phyloP scores from a whole-genome alignment of 2,888 invertebrate genomes.

The Troides helena region DNA sequence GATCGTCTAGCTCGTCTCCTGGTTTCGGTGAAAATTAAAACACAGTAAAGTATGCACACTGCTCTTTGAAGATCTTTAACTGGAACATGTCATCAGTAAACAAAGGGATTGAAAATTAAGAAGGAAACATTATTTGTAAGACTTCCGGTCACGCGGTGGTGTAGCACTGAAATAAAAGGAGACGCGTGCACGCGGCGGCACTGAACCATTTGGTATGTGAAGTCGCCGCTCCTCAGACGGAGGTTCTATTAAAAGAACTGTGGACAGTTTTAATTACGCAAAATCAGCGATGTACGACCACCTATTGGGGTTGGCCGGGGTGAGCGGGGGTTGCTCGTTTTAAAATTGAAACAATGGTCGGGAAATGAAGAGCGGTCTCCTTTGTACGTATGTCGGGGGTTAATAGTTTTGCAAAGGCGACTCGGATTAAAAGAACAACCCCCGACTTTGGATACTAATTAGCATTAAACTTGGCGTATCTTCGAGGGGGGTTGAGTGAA shows the following conservation, averaged over 20 bases:
- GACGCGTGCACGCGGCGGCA: too few species aligned
- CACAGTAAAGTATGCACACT: too few species aligned
- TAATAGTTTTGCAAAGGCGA: conserved; percentile 19
- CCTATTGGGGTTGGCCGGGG: conserved; percentile 58
- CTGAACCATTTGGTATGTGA: conserved; percentile 17
- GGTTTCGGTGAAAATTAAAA: too few species aligned
- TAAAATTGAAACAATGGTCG: conserved; percentile 62
- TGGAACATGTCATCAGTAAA: too few species aligned
- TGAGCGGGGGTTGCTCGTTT: conserved; percentile 48
- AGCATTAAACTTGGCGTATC: conserved; percentile 10
- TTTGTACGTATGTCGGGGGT: conserved; percentile 31
- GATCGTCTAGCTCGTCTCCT: too few species aligned
- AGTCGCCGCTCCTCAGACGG: conserved; percentile 27
- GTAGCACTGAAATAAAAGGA: too few species aligned
- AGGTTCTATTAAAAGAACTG: conserved; percentile 46
- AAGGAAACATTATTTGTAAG: too few species aligned
- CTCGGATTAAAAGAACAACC: conserved; percentile 18
- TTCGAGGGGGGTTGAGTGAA: conserved; percentile 5
- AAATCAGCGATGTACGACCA: conserved; percentile 58
- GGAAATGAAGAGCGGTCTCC: conserved; percentile 51
- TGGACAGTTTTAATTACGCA: conserved; percentile 67
- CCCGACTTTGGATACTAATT: conserved; percentile 19
- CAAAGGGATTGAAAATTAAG: too few species aligned
- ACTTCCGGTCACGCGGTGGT: too few species aligned
- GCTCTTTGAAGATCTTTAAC: too few species aligned